These are phyloP conservation scores for Adelognathus sp. DNA, from an alignment of 2,888 invertebrate genomes.

Conservation along the genomic window DNA sequence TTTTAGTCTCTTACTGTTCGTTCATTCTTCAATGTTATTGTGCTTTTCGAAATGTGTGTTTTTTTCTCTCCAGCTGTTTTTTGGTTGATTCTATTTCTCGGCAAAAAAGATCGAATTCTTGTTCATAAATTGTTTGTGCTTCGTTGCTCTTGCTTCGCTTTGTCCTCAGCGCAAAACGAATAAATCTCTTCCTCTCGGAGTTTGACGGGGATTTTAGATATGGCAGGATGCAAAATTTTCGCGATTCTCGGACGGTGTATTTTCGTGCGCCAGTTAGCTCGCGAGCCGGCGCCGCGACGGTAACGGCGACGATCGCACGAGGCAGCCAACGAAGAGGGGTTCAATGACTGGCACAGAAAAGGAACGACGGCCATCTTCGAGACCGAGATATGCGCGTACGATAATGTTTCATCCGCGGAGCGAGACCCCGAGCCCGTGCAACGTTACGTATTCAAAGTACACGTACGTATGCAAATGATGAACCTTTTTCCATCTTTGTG, in stretches of 20 bases:
- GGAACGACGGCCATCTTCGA: slow-evolving; percentile 74
- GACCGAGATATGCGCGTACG: slow-evolving; percentile 67
- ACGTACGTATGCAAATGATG: neutral
- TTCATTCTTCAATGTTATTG: too few relatives aligned
- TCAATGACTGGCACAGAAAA: slow-evolving; percentile 80
- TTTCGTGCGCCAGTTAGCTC: slow-evolving; percentile 55
- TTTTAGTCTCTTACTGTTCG: too few relatives aligned
- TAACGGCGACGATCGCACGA: slow-evolving; percentile 34
- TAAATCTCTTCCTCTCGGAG: too few relatives aligned
- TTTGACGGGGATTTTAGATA: too few relatives aligned
- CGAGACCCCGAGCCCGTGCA: neutral
- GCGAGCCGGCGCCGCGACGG: slow-evolving; percentile 27
- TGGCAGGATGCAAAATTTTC: slow-evolving; percentile 61
- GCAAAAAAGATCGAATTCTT: too few relatives aligned
- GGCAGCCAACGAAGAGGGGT: slow-evolving; percentile 67
- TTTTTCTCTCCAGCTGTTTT: too few relatives aligned
- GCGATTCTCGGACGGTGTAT: slow-evolving; percentile 41
- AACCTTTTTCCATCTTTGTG: neutral
- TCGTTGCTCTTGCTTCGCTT: too few relatives aligned
- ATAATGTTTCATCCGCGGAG: slow-evolving; percentile 61
- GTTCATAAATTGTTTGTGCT: too few relatives aligned
- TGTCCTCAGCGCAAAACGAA: too few relatives aligned
- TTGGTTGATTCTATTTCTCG: too few relatives aligned
- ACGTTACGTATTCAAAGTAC: neutral
- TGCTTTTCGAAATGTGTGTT: too few relatives aligned